These are phyloP conservation scores for Heliconius hermathena DNA, from an alignment of 1,140 invertebrate species.

Conservation along the genomic window DNA sequence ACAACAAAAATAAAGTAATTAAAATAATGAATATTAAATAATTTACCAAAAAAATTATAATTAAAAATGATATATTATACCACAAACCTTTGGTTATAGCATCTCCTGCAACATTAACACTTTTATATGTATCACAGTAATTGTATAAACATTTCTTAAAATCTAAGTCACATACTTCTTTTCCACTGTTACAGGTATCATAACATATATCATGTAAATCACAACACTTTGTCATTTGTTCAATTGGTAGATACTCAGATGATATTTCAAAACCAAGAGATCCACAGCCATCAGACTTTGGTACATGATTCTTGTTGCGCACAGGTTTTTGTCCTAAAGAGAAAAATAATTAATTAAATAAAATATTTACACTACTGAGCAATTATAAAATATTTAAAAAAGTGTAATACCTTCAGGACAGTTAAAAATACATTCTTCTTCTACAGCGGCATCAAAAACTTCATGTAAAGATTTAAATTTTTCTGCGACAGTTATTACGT, in stretches of 20 bases:
- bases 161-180: slow-evolving; percentile 92
- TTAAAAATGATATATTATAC: neutral
- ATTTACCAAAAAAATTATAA: neutral
- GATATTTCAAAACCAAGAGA: slow-evolving; percentile 88
- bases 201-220: slow-evolving; percentile 94
- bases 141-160: slow-evolving; percentile 93
- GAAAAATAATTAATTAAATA: neutral
- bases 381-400: neutral
- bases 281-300: slow-evolving; percentile 91
- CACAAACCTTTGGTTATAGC: slow-evolving; percentile 84
- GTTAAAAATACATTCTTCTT: slow-evolving; percentile 89
- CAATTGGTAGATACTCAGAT: slow-evolving; percentile 88
- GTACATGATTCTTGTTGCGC: slow-evolving; percentile 87
- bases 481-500: slow-evolving; percentile 88
- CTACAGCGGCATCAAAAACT: slow-evolving; percentile 91
- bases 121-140: slow-evolving; percentile 89
- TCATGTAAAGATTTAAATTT: slow-evolving; percentile 90
- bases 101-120: slow-evolving; percentile 83
- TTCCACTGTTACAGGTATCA: slow-evolving; percentile 92
- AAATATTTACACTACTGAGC: neutral
- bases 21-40: neutral
- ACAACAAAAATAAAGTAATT: slow-evolving; percentile 28
- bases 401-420: slow-evolving; percentile 85
- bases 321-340: slow-evolving; percentile 84
- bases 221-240: slow-evolving; percentile 92